Conservation (phyloP, 1,140 invertebrate species). For the Anadara kagoshimensis region DNA sequence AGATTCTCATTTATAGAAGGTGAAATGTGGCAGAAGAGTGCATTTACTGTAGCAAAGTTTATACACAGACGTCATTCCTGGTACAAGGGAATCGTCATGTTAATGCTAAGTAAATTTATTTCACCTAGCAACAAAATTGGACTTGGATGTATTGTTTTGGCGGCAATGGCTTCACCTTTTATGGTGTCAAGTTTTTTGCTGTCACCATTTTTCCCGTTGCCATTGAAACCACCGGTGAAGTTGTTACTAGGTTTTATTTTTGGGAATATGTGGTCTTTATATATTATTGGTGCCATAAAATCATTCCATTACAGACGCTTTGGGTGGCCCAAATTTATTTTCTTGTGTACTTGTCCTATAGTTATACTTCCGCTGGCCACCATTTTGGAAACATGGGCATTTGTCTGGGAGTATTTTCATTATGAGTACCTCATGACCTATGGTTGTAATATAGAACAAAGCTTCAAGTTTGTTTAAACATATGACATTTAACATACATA, state of each 20-base stretch:
- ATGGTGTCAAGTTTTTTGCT: constrained; percentile 92
- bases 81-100: constrained; percentile 96
- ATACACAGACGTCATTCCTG: constrained; percentile 96
- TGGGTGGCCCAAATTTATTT: constrained; percentile 84
- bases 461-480: too few species aligned
- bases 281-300: constrained; percentile 95
- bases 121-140: constrained; percentile 88
- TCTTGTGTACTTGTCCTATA: constrained; percentile 76
- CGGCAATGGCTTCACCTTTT: constrained; percentile 95
- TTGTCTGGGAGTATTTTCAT: constrained; percentile 35
- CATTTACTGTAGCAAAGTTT: constrained; percentile 95
- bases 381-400: constrained; percentile 45
- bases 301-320: constrained; percentile 93
- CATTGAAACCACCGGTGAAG: constrained; percentile 84
- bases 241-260: constrained; percentile 91
- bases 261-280: constrained; percentile 95
- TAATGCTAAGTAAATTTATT: constrained; percentile 92
- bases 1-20: constrained; percentile 74
- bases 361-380: constrained; percentile 43
- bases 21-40: constrained; percentile 98
- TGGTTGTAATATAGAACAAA: too few species aligned
- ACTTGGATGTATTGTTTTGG: constrained; percentile 92
- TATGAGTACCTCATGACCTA: constrained; percentile 32
- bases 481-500: too few species aligned
- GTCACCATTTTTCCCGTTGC: constrained; percentile 89